Base-by-base conservation (phyloP, 2,113 vertebrate genomes). In the Calypte anna region DNA sequence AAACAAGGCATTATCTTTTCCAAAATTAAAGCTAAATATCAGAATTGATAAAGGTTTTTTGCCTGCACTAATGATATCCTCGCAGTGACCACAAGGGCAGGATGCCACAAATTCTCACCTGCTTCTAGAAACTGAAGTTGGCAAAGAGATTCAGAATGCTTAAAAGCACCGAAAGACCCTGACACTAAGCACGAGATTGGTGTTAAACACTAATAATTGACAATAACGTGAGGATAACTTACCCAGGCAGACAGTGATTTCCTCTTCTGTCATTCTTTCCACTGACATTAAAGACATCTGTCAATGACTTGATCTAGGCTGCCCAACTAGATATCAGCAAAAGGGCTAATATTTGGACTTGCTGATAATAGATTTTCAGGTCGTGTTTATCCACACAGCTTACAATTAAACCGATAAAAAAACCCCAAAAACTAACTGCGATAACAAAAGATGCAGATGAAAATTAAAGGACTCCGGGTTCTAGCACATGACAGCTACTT, bases 201-300 rank as follows among this genome's bases (percentile, higher is more conserved):
- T 81, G 46, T 30, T 83, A 88, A 89, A 20, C 8, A 33, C 55
- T 48, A 64, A 67, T 30, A 72, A 91, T 80, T 54, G 61, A 72
- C 89, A 83, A 31, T 30, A 89, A 86, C 0, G 0, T 73, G 84
- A 85, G 75, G 59, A 57, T 88, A 95, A 96, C 95, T 97, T 91
- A 97, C 97, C 96, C 18, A 79, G 82, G 94, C 76, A 82, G 93
- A 82, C 57, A 58, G 8, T 3, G 90, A 59, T 62, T 66, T 33
- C 58, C 82, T 94, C 90, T 73, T 96, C 92, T 2, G 67, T 93
- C 90, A 94, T 89, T 86, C 75, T 81, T 87, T 82, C 79, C 63
- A 40, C 59, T 93, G 91, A 96, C 5, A 22, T 33, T 94, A 87
- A 88, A 93, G 88, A 89, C 66, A 84, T 63, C 89, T 95, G 72